Base-by-base conservation (phyloP, 2,888 invertebrate species). In the Cetonia aurata region DNA sequence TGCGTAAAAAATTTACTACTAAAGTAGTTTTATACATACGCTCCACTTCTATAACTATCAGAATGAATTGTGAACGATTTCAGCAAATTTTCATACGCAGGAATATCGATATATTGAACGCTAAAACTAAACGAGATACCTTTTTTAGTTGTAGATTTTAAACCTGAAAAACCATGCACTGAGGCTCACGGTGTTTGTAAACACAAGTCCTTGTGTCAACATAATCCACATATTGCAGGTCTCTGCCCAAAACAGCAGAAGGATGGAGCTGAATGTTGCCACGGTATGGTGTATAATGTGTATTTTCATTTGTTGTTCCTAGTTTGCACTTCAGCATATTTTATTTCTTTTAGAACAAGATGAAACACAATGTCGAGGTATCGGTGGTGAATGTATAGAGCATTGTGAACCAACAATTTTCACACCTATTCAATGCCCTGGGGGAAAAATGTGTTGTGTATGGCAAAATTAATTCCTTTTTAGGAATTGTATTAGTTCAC, bases 181-280 rank as follows among this genome's bases (percentile, higher is more conserved):
- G 25, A 42, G 6, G 67, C 59, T 3, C 69, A 70, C 1, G 79
- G 79, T 50, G 71, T 57, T 31, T 79, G 79, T 57, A 52, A 75
- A 8, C 19, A 73, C 15, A 66, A 72, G 71, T 55, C 72, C 8
- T 76, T 76, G 72, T 79, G 79, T 67, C 74, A 74, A 1, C 25
- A 73, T 10, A 8, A 60, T n/a, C 60, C 17, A 2, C 52, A 70
- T 19, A 62, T 55, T 6, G 55, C 70, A 66, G 70, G 70, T 8
- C 72, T 77, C 9, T 79, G 79, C 69, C 72, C 75, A 0, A 12
- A 67, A 15, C 79, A 79, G 68, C 74, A 74, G 41, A 62, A 46
- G 6, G 46, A 66, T 17, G 78, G 78, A 6, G 78, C 77, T 8
- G 73, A 79, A 65, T 79, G 79, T 55, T 79, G 79, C 44, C 69